These are phyloP conservation scores for Ciconia stormi DNA, from an alignment of 2,113 vertebrate genomes.

Conservation along the genomic window DNA sequence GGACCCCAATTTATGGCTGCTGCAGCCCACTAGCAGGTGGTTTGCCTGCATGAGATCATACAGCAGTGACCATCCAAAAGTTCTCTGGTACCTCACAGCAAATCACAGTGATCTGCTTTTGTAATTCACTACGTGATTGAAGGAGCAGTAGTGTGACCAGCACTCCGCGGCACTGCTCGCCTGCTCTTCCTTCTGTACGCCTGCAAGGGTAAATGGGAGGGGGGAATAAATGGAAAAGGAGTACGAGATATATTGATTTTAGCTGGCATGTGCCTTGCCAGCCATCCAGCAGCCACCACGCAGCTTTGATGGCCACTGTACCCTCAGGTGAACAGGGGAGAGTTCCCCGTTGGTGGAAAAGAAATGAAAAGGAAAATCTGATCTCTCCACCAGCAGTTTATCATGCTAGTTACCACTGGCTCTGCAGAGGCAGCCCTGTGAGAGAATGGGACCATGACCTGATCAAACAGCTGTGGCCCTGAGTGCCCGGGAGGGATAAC, in stretches of 20 bases:
- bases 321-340: neutral
- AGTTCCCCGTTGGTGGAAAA: neutral
- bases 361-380: neutral
- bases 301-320: neutral
- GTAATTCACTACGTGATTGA: neutral
- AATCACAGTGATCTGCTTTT: neutral
- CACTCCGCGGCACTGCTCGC: accelerated
- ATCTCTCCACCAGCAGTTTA: neutral
- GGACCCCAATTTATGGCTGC: neutral
- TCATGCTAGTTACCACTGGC: neutral
- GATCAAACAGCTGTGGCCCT: conserved; percentile 50
- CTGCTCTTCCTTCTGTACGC: neutral
- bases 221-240: neutral
- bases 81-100: neutral
- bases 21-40: neutral
- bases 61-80: neutral
- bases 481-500: conserved; percentile 24
- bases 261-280: neutral
- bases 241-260: neutral
- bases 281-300: neutral
- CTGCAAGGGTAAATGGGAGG: neutral
- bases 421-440: neutral
- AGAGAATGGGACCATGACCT: conserved; percentile 26
- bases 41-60: neutral
- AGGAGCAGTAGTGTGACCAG: neutral